Evolutionary conservation across 2,797 vertebrate genomes (phyloP), one percentile per base, ranked within the genome.

Genomic region (Sebastes aleutianus): DNA sequence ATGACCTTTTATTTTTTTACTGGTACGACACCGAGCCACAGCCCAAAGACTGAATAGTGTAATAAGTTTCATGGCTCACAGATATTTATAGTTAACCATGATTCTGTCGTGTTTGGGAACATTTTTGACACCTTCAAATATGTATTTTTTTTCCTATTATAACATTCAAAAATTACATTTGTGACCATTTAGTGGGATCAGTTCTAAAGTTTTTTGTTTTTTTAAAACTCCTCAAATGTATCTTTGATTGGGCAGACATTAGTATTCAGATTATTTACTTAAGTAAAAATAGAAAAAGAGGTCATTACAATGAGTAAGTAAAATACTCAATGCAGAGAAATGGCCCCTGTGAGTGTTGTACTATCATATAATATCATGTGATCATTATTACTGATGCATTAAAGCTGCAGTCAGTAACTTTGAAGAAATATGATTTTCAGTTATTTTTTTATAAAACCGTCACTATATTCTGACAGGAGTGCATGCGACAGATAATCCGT

Each of bases 1-100:
- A 79, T 95, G 93, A 96, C 95, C 95, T 96, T 96, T 95, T 80
- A 70, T 54, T 65, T 43, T 71, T 89, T 72, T 67, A 85, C 67
- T 76, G 64, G 54, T 86, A 53, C 27, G 56, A 90, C 85, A 80
- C 86, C 56, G 47, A 76, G 66, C 66, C 78, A 61, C 85, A 68
- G 74, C 70, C 70, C 34, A 57, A 27, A 76, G 43, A 80, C 61
- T 56, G 69, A 77, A 58, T 26, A 34, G 62, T 76, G 67, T 77
- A 69, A 75, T 76, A 85, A 66, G 82, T 85, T 90, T 84, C 72
- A 88, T 67, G 74, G 57, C 78, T 85, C 61, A 56, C 31, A 72
- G 70, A 70, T 75, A 73, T 72, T 83, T 59, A 80, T 58, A 36
- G 31, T 13, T 29, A 79, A 63, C 26, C n/a, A 61, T 75, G 8